Evolutionary conservation across 2,888 invertebrate genomes (phyloP).

Genomic region (Noctua fimbriata): DNA sequence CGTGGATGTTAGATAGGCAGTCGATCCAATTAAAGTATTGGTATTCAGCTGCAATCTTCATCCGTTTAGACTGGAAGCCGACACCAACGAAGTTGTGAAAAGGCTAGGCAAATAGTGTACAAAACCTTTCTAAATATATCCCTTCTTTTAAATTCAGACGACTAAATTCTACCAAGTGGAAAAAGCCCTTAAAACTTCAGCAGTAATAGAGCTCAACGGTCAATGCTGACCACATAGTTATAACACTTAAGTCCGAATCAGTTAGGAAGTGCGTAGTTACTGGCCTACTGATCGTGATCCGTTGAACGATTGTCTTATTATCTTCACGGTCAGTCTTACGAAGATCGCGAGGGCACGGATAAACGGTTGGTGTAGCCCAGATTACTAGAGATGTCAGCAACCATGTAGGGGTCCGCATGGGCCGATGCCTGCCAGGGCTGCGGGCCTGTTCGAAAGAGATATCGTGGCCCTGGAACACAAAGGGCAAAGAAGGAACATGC

Average conservation of each 20-base stretch:
- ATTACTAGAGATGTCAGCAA: no score
- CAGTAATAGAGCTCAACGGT: constrained; percentile 41
- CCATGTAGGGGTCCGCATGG: no score
- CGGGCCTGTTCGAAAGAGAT: no score
- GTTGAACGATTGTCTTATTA: constrained; percentile 56
- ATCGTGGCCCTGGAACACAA: no score
- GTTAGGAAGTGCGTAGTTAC: constrained; percentile 73
- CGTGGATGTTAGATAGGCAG: neutral
- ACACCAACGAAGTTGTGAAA: neutral
- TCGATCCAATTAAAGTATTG: neutral
- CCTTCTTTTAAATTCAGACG: neutral
- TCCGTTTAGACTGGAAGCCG: neutral
- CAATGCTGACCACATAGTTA: constrained; percentile 48
- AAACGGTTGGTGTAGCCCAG: constrained; percentile 23
- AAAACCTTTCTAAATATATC: neutral
- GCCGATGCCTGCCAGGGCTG: no score
- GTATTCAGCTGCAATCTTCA: neutral
- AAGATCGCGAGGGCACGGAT: constrained; percentile 45
- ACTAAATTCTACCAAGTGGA: neutral
- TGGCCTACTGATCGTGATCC: constrained; percentile 70
- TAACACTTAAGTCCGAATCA: constrained; percentile 45
- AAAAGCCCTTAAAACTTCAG: neutral
- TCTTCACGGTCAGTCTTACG: constrained; percentile 49
- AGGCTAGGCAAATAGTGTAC: neutral
- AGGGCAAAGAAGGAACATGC: no score